Conservation (phyloP, 1,140 invertebrate species). For the Melipona quadrifasciata region DNA sequence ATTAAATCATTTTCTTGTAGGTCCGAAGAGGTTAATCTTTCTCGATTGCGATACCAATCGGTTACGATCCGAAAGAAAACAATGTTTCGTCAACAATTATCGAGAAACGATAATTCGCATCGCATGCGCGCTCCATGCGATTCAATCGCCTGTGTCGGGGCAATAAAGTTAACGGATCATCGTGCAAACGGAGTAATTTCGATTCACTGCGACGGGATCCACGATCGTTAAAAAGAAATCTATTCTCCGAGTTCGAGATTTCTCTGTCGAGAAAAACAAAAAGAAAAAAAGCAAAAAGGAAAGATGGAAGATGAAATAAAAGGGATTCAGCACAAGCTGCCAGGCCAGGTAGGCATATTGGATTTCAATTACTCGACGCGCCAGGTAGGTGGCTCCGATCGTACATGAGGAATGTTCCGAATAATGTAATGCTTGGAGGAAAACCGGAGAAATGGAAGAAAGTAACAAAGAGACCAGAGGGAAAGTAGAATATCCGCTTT, state of each 20-base stretch:
- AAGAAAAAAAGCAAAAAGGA: too few species aligned
- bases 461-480: background rate
- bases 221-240: background rate
- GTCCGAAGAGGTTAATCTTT: background rate
- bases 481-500: conserved; percentile 38
- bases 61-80: background rate
- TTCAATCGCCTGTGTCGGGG: too few species aligned
- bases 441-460: background rate
- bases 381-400: conserved; percentile 23
- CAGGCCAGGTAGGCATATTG: conserved; percentile 51
- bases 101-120: background rate
- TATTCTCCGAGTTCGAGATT: background rate
- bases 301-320: conserved; percentile 38
- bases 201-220: conserved; percentile 18
- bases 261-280: background rate
- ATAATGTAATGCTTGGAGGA: conserved; percentile 46
- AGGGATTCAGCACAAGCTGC: conserved; percentile 10
- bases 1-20: too few species aligned
- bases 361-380: conserved; percentile 59
- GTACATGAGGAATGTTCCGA: conserved; percentile 47
- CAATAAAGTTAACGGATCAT: background rate
- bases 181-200: conserved; percentile 14
- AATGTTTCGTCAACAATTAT: background rate
- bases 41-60: background rate
- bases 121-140: background rate